Conservation (phyloP, 2,888 invertebrate genomes). For the Athripsodes cinereus region DNA sequence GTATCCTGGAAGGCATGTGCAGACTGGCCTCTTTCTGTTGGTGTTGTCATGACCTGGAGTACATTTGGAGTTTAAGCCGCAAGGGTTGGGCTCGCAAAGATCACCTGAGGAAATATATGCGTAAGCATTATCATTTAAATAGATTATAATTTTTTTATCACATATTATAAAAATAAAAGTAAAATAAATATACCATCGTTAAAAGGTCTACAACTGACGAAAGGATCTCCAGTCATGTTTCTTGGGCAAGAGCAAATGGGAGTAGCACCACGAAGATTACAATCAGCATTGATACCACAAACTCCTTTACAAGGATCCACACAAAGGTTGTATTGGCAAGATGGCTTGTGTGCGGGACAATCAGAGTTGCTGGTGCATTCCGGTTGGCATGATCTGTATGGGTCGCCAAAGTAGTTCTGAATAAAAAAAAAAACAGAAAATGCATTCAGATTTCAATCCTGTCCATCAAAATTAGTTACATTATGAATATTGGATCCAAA, state of each 20-base stretch:
- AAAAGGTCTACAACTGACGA: slow-evolving; percentile 73
- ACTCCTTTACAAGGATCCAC: slow-evolving; percentile 77
- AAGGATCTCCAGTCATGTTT: slow-evolving; percentile 85
- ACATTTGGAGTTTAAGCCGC: slow-evolving; percentile 72
- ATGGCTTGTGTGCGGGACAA: slow-evolving; percentile 70
- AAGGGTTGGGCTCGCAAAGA: slow-evolving; percentile 82
- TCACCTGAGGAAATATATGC: slow-evolving; percentile 65
- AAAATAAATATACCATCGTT: slow-evolving; percentile 58
- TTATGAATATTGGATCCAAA: too few relatives aligned
- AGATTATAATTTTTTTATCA: too few relatives aligned
- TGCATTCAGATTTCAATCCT: too few relatives aligned
- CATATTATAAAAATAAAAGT: too few relatives aligned
- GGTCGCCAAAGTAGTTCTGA: slow-evolving; percentile 72
- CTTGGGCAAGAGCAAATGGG: slow-evolving; percentile 82
- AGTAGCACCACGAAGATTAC: slow-evolving; percentile 69
- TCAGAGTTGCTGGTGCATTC: slow-evolving; percentile 77
- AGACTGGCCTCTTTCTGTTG: slow-evolving; percentile 77
- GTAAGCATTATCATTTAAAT: too few relatives aligned
- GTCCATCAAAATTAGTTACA: too few relatives aligned
- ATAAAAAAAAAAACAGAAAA: too few relatives aligned
- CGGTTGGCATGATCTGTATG: slow-evolving; percentile 67
- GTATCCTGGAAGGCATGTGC: slow-evolving; percentile 73
- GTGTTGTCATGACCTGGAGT: slow-evolving; percentile 78
- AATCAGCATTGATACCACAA: slow-evolving; percentile 75
- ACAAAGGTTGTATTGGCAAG: slow-evolving; percentile 77